These are phyloP conservation scores for Myripristis murdjan DNA, from an alignment of 2,797 vertebrate species.

Conservation along the genomic window DNA sequence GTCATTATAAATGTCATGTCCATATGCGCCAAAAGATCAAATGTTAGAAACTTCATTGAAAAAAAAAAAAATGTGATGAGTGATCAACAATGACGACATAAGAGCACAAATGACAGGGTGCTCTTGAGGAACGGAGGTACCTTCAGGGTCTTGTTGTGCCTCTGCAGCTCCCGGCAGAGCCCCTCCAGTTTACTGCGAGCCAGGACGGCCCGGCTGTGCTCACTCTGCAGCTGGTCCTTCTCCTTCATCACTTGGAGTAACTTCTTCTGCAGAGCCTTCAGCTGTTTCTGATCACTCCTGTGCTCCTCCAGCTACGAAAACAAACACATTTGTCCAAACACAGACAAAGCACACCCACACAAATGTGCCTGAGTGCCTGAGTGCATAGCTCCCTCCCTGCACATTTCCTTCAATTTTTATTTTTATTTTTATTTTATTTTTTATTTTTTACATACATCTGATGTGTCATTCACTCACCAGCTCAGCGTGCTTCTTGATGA, in stretches of 20 bases:
- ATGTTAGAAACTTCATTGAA: too few species aligned
- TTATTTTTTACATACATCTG: too few species aligned
- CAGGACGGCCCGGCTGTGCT: slow-evolving; percentile 95
- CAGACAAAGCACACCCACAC: background rate
- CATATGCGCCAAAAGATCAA: too few species aligned
- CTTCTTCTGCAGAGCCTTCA: slow-evolving; percentile 95
- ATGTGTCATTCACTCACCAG: slow-evolving; percentile 87
- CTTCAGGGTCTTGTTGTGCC: slow-evolving; percentile 99
- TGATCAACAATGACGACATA: too few species aligned
- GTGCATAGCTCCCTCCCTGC: too few species aligned
- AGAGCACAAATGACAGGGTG: background rate
- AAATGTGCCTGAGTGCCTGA: background rate
- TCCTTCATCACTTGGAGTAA: slow-evolving; percentile 93
- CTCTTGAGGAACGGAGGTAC: slow-evolving; percentile 56
- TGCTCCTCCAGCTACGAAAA: slow-evolving; percentile 92
- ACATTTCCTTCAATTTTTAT: background rate
- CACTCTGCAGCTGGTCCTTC: slow-evolving; percentile 96
- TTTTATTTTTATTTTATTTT: background rate
- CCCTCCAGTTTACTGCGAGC: slow-evolving; percentile 98
- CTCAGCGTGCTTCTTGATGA: slow-evolving; percentile 97
- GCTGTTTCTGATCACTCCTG: slow-evolving; percentile 93
- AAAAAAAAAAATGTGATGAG: background rate
- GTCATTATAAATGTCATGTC: too few species aligned
- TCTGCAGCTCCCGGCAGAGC: slow-evolving; percentile 96
- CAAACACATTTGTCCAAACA: background rate